Evolutionary conservation across 2,113 vertebrate genomes (phyloP).

Genomic region (Neogobius melanostomus): DNA sequence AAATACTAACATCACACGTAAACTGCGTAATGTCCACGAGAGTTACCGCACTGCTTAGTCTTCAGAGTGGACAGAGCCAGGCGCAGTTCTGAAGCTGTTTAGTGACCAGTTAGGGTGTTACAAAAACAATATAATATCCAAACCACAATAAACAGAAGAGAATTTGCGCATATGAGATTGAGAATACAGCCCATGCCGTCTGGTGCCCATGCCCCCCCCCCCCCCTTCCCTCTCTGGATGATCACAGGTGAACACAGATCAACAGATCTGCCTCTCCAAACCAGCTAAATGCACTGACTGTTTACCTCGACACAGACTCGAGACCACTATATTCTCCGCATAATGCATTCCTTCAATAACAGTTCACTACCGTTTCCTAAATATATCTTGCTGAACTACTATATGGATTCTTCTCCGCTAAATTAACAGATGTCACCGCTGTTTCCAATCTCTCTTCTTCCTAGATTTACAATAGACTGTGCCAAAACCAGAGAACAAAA

Average conservation of each 20-base stretch:
- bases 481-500: not conserved
- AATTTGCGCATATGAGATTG: no score
- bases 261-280: not conserved
- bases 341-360: not conserved
- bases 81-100: no score
- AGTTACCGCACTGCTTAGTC: not conserved
- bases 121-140: not conserved
- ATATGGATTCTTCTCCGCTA: not conserved
- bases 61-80: not conserved
- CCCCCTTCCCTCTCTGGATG: not conserved
- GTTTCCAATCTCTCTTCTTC: not conserved
- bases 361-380: not conserved
- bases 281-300: not conserved
- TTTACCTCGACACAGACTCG: not conserved
- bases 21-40: not conserved
- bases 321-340: not conserved
- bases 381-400: not conserved
- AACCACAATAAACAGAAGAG: not conserved
- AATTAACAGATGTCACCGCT: conserved; percentile 4
- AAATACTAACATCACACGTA: not conserved
- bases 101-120: no score
- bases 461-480: not conserved
- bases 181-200: no score
- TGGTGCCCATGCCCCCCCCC: not conserved
- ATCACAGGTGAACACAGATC: conserved; percentile 1